phyloP scores from a whole-genome alignment of 2,113 vertebrate genomes.

The Callorhinus ursinus region DNA sequence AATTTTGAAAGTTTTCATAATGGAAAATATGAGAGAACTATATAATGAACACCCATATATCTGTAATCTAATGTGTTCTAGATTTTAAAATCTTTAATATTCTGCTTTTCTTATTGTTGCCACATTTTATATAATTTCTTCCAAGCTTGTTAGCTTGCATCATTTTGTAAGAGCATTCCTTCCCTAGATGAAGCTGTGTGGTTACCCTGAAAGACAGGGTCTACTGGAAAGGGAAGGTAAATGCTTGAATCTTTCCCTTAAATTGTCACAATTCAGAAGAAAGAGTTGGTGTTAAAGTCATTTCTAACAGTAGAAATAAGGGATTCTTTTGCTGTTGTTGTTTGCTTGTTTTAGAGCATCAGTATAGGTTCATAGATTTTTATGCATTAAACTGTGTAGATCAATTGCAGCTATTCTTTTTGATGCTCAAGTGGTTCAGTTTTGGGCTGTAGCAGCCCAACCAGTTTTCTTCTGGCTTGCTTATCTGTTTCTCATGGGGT shows the following conservation, averaged over 20 bases:
- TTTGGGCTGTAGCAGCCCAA: not conserved
- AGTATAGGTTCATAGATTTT: not conserved
- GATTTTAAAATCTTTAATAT: conserved; percentile 5
- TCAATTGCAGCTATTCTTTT: not conserved
- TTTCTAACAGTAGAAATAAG: not conserved
- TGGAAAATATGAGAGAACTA: conserved; percentile 27
- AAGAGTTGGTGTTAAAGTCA: not conserved
- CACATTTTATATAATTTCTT: conserved; percentile 7
- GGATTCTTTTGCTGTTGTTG: not conserved
- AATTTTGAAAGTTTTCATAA: conserved; percentile 54
- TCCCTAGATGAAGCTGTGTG: not conserved
- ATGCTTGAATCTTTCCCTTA: not conserved
- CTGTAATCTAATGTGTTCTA: conserved; percentile 1
- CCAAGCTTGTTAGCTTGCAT: not conserved
- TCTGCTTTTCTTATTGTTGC: conserved; percentile 33
- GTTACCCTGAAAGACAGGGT: not conserved
- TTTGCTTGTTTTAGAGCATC: not conserved
- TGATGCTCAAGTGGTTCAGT: not conserved
- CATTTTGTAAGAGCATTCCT: not conserved
- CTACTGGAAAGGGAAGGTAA: not conserved
- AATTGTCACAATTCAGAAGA: conserved; percentile 12
- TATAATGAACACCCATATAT: conserved; percentile 19
- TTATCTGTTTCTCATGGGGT: not conserved
- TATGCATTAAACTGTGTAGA: conserved; percentile 17
- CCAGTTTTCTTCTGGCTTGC: not conserved